Evolutionary conservation across 2,888 invertebrate genomes (phyloP), one percentile per base, ranked within the genome.

Genomic region (Sinodicranocentrus sp.): DNA sequence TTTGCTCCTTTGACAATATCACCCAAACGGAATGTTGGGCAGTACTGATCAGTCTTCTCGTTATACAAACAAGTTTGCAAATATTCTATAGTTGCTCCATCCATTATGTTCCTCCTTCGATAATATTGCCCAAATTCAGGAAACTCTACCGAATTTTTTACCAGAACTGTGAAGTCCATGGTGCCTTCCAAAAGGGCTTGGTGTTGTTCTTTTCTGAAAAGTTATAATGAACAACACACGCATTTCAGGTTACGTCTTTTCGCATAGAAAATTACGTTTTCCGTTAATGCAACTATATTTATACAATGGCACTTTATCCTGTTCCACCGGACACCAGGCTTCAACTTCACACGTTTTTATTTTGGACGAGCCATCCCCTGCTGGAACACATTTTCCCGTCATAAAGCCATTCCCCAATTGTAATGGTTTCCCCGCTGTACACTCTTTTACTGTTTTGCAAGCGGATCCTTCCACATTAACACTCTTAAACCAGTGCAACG

Each of bases 251-350:
- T 39, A 39, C 5, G 39, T 39, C 5, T 39, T 13, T 8, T 39
- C 39, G 5, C 13, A 39, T 39, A 5, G 6, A 15, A 52, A 52
- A 52, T 52, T 10, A 10, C 39, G 13, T 39, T 10, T 52, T 52
- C n/a, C 59, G 21, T 8, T 23, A n/a, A 8, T 59, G 59, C 6
- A 10, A 48, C 5, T 2, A 65, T 10, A 17, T 75, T 15, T 17
- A 86, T 88, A 90, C 89, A 89, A 80, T 26, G 90, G 90, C 5
- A 82, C 57, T 21, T 65, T 79, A 57, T 90, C 90, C 21, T 72
- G 23, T 88, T 92, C 92, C n/a, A 91, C 90, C 0, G 91, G 91
- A 89, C 92, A 92, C 92, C 92, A 92, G 5, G 91, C 91, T 39
- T 85, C 68, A 48, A 91, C 88, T 86, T 90, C 89, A 89, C 92